Conservation (phyloP, 2,888 invertebrate genomes). For the Caenorhabditis afra region DNA sequence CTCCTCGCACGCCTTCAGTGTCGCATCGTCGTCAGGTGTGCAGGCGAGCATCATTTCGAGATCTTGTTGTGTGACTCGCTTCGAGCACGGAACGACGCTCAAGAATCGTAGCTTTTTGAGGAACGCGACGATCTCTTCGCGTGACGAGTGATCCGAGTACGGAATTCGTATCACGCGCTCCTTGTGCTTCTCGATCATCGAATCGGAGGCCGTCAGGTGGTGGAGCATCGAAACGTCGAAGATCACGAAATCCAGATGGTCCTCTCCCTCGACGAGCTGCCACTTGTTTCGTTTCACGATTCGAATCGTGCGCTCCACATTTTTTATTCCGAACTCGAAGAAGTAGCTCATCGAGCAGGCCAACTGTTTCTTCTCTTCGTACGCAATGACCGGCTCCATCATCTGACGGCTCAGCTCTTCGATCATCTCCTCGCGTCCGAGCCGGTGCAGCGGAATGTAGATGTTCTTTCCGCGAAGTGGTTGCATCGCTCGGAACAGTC, state of each 20-base stretch:
- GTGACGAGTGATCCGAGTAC: slow-evolving; percentile 45
- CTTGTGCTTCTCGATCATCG: not conserved
- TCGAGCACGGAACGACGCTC: not conserved
- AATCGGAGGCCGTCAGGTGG: not conserved
- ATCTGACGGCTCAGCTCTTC: slow-evolving; percentile 9
- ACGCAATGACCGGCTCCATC: slow-evolving; percentile 19
- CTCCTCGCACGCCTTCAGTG: slow-evolving; percentile 3
- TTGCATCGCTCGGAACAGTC: not conserved
- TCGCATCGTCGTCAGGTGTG: not conserved
- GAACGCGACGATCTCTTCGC: slow-evolving; percentile 16
- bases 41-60: not conserved
- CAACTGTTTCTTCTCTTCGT: slow-evolving; percentile 9
- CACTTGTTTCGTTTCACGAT: slow-evolving; percentile 18
- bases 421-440: slow-evolving; percentile 29
- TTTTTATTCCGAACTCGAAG: slow-evolving; percentile 12
- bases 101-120: not conserved
- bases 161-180: slow-evolving; percentile 14
- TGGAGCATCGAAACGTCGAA: slow-evolving; percentile 20
- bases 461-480: slow-evolving; percentile 1
- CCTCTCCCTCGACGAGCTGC: slow-evolving; percentile 6
- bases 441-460: slow-evolving; percentile 24
- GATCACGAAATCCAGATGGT: slow-evolving; percentile 10
- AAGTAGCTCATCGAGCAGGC: not conserved
- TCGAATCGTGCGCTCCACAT: slow-evolving; percentile 1
- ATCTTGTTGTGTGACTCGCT: not conserved